Conservation (phyloP, 2,888 invertebrate genomes). For the Tridacna crocea region DNA sequence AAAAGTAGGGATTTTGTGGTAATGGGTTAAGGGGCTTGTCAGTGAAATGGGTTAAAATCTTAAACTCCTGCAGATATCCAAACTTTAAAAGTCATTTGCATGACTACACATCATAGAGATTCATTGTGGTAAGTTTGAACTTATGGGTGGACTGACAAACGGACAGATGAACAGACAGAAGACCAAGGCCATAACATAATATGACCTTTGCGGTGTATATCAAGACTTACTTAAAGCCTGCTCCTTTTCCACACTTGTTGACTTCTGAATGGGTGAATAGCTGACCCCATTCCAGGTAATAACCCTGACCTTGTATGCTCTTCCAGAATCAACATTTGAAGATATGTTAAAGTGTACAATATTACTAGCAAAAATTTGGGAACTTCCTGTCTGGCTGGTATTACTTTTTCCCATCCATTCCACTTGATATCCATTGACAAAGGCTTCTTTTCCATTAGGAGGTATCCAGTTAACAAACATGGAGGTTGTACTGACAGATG, state of each 20-base stretch:
- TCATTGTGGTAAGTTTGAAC: too few species aligned
- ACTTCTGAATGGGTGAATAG: background rate
- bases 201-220: too few species aligned
- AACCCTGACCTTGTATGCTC: conserved; percentile 23
- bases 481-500: conserved; percentile 18
- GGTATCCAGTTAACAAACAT: conserved; percentile 33
- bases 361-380: background rate
- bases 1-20: too few species aligned
- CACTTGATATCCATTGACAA: conserved; percentile 11
- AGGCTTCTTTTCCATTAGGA: background rate
- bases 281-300: conserved; percentile 16
- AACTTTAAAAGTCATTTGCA: too few species aligned
- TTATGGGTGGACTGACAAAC: too few species aligned
- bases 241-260: conserved; percentile 9
- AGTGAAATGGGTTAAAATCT: too few species aligned
- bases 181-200: too few species aligned
- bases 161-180: too few species aligned
- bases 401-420: conserved; percentile 23
- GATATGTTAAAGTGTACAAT: background rate
- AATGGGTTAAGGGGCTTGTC: too few species aligned
- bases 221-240: conserved; percentile 30
- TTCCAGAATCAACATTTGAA: conserved; percentile 18
- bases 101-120: too few species aligned
- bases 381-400: background rate
- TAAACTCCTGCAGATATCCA: too few species aligned